Evolutionary conservation across 2,888 invertebrate genomes (phyloP).

Genomic region (Eristalis tenax): DNA sequence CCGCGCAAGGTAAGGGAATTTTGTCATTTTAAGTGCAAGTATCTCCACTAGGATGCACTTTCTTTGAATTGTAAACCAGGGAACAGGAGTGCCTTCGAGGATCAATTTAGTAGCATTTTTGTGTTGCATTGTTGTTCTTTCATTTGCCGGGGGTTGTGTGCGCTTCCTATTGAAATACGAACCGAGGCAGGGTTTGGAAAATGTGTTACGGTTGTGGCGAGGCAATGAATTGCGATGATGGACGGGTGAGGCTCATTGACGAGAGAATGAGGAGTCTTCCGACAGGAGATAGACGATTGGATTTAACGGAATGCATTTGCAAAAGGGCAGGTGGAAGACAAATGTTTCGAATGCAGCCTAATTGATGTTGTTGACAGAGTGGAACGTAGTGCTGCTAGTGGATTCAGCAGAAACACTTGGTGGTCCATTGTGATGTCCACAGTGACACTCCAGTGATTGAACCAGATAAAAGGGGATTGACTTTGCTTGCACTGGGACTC

Average conservation of each 20-base stretch:
- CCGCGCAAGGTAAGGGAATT: slow-evolving; percentile 4
- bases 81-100: slow-evolving; percentile 40
- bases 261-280: background rate
- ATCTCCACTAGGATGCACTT: slow-evolving; percentile 43
- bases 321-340: no score
- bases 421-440: no score
- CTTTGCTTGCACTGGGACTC: no score
- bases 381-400: no score
- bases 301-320: no score
- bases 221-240: background rate
- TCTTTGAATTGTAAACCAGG: slow-evolving; percentile 47
- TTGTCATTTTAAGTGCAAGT: slow-evolving; percentile 33
- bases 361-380: no score
- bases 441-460: no score
- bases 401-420: no score
- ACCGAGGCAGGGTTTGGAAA: background rate
- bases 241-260: background rate
- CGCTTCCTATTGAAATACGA: background rate
- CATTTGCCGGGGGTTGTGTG: slow-evolving; percentile 1
- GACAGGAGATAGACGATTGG: background rate
- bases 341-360: no score
- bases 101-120: slow-evolving; percentile 21
- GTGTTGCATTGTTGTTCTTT: slow-evolving; percentile 4
- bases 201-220: background rate
- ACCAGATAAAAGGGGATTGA: no score